These are phyloP conservation scores for Matsumurasca onukii DNA, from an alignment of 1,140 invertebrate genomes.

Conservation along the genomic window DNA sequence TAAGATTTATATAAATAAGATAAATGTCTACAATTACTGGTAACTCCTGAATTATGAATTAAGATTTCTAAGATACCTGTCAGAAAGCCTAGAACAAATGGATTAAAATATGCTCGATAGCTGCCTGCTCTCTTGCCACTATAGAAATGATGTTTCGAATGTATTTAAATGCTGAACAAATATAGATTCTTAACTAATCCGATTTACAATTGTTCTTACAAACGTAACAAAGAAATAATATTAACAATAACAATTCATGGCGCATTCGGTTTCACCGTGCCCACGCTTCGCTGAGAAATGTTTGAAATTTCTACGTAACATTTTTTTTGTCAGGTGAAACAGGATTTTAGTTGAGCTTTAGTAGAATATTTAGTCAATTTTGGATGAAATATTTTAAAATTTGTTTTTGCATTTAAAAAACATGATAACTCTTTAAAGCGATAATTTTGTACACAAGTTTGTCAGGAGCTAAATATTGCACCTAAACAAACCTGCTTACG, in stretches of 20 bases:
- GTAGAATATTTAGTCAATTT: too few relatives aligned
- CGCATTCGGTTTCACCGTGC: neutral
- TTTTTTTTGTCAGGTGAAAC: too few relatives aligned
- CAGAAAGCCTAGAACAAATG: conserved; percentile 36
- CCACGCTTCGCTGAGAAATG: too few relatives aligned
- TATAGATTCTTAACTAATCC: conserved; percentile 8
- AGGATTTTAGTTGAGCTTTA: too few relatives aligned
- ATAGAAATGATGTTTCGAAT: conserved; percentile 37
- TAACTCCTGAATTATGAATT: conserved; percentile 39
- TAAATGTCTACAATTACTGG: conserved; percentile 39
- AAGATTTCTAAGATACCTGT: conserved; percentile 36
- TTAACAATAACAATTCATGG: conserved; percentile 24
- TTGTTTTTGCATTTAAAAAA: too few relatives aligned
- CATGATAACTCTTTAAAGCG: too few relatives aligned
- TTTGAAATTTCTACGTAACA: too few relatives aligned
- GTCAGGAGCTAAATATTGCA: too few relatives aligned
- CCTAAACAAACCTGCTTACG: too few relatives aligned
- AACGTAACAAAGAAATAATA: conserved; percentile 28
- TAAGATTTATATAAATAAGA: conserved; percentile 39
- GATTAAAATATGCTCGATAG: conserved; percentile 31
- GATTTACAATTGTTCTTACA: neutral
- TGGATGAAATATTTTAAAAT: too few relatives aligned
- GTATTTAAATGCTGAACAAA: conserved; percentile 30
- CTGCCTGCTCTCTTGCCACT: conserved; percentile 34
- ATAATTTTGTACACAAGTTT: too few relatives aligned